Percentiles rank a stretch among this genome's conserved stretches.
Conservation (phyloP, 1,140 invertebrate genomes). For the Aphis gossypii region DNA sequence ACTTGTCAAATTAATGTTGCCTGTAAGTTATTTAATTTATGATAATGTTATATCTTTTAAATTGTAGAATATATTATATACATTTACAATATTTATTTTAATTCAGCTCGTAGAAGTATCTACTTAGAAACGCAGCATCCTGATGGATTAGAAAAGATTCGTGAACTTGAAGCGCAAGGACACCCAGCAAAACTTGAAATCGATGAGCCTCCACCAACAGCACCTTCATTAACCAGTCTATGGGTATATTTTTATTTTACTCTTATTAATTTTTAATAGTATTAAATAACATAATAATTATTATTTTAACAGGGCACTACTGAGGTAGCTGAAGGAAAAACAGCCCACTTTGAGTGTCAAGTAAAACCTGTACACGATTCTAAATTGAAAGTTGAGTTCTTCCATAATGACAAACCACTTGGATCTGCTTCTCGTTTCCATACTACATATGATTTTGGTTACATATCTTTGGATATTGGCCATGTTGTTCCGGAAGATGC, state of each 20-base stretch:
- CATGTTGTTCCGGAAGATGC: constrained; percentile 91
- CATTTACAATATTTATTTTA: not conserved
- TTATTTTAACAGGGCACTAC: constrained; percentile 74
- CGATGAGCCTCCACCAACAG: constrained; percentile 77
- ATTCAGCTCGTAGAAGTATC: constrained; percentile 78
- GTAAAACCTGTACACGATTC: constrained; percentile 91
- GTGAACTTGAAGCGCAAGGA: constrained; percentile 84
- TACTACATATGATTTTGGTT: constrained; percentile 94
- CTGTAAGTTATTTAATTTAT: constrained; percentile 66
- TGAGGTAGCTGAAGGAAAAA: constrained; percentile 83
- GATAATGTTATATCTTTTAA: not conserved
- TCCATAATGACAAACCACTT: constrained; percentile 87
- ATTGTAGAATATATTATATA: not conserved
- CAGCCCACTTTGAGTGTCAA: constrained; percentile 89
- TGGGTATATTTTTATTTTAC: constrained; percentile 62
- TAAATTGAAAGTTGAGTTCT: constrained; percentile 89
- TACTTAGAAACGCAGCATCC: constrained; percentile 92
- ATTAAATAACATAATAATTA: constrained; percentile 24
- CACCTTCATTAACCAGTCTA: constrained; percentile 84
- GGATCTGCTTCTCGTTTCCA: constrained; percentile 88
- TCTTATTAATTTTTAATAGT: constrained; percentile 37
- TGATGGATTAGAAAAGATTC: constrained; percentile 89
- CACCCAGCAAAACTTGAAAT: constrained; percentile 79
- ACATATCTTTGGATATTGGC: constrained; percentile 89
- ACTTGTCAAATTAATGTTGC: constrained; percentile 85